Conservation (phyloP, 2,888 invertebrate genomes). For the Melangyna quadrimaculata region DNA sequence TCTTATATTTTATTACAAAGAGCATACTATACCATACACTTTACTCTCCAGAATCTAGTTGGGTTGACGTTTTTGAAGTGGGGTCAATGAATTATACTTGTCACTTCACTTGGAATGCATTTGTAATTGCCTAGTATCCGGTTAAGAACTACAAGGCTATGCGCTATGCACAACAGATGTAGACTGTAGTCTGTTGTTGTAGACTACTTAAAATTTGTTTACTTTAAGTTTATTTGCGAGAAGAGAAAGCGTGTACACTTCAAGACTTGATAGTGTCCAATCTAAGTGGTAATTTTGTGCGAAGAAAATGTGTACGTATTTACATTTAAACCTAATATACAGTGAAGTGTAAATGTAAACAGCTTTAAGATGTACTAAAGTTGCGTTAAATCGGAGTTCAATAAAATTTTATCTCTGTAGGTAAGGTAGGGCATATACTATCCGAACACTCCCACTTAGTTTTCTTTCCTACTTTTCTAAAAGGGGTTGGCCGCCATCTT, state of each 20-base stretch:
- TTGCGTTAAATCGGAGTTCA: too few relatives aligned
- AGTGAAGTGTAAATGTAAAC: slow-evolving; percentile 11
- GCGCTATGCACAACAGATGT: neutral
- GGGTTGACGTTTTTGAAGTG: slow-evolving; percentile 25
- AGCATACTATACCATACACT: too few relatives aligned
- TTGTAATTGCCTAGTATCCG: slow-evolving; percentile 61
- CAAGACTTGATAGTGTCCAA: slow-evolving; percentile 41
- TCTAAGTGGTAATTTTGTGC: neutral
- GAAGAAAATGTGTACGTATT: neutral
- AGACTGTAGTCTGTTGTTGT: neutral
- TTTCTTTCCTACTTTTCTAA: too few relatives aligned
- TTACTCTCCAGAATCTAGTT: neutral
- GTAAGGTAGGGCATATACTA: too few relatives aligned
- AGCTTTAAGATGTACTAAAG: too few relatives aligned
- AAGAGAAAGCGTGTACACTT: slow-evolving; percentile 24
- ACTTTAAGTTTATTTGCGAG: slow-evolving; percentile 49
- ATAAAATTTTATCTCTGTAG: too few relatives aligned
- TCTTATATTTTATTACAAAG: slow-evolving; percentile 20
- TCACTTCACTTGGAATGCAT: slow-evolving; percentile 56
- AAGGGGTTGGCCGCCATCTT: too few relatives aligned
- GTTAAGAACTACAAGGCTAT: slow-evolving; percentile 9
- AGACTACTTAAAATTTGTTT: slow-evolving; percentile 42
- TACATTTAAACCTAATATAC: neutral
- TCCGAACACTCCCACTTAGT: too few relatives aligned
- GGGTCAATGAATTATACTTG: slow-evolving; percentile 62